Evolutionary conservation across 2,113 vertebrate species (phyloP), one percentile per base, ranked within the genome.

Genomic region (Xyrauchen texanus): DNA sequence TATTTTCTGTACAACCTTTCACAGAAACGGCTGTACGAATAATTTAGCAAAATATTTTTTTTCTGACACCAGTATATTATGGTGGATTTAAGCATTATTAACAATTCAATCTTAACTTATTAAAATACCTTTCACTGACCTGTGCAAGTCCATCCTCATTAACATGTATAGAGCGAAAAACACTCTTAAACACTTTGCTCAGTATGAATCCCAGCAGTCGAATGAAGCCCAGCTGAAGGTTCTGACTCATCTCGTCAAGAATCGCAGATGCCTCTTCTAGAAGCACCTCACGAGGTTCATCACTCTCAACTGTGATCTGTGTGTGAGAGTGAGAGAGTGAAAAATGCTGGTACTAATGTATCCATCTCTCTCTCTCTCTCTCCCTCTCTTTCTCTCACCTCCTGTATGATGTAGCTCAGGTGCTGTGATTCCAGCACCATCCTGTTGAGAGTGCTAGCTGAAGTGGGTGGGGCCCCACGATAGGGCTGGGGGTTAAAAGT

Each of bases 201-300:
- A 98, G 16, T 4, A 86, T 88, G 87, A 94, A 97, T 53, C 89
- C 94, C 90, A 98, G 93, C 88, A 98, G 92, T 16, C 97, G 91
- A 79, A 99, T 90, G 66, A 93, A 88, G 71, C 94, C 90, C 85
- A 99, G 83, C 16, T 95, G 95, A 83, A 98, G 91, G 71, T 94
- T 94, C 77, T 99, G 98, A 69, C 94, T 94, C 98, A 99, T 99
- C 84, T 99, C 95, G 72, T 95, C 92, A 87, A 99, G 74, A 87
- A 98, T 94, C 76, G 88, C 89, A 2, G 3, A 45, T 0, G 92
- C 96, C 80, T 96, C 92, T 80, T 96, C 93, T 80, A 84, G 92
- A 88, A 99, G 91, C 60, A 90, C 86, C 80, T 95, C 94, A 6
- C 78, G 46, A 0, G 96, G 87, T 42, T 93, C 92, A 7, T 92